These are phyloP conservation scores for Mormyrus lacerda DNA, from an alignment of 2,113 vertebrate species.

Conservation along the genomic window DNA sequence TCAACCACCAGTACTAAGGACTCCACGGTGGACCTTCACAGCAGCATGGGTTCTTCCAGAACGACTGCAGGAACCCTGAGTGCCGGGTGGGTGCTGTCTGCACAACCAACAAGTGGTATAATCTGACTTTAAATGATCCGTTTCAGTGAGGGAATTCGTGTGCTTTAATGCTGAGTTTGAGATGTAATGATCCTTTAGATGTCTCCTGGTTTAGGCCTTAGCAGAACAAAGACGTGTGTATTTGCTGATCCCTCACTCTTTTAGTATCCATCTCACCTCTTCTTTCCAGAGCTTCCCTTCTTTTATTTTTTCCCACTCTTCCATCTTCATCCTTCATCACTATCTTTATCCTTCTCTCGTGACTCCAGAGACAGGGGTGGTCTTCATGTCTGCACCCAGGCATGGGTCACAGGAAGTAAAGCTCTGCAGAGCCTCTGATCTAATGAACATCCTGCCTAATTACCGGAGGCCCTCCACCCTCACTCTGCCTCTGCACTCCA, in stretches of 20 bases:
- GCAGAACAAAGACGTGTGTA: background rate
- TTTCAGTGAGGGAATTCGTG: background rate
- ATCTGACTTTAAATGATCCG: background rate
- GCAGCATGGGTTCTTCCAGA: background rate
- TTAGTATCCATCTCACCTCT: background rate
- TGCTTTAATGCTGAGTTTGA: background rate
- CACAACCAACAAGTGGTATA: background rate
- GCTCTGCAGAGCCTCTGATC: background rate
- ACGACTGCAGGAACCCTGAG: background rate
- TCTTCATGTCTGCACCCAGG: background rate
- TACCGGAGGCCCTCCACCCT: background rate
- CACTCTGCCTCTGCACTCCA: background rate
- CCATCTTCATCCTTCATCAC: slow-evolving; percentile 20
- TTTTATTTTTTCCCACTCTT: slow-evolving; percentile 8
- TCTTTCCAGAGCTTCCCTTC: background rate
- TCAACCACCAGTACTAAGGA: background rate
- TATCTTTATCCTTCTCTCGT: background rate
- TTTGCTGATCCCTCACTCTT: slow-evolving; percentile 25
- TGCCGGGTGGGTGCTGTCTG: background rate
- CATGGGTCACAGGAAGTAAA: slow-evolving; percentile 10
- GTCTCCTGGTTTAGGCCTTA: background rate
- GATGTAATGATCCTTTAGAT: background rate
- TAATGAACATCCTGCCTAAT: slow-evolving; percentile 13
- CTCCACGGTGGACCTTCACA: background rate
- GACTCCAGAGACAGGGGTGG: background rate